These are phyloP conservation scores for Eubasilissa regina DNA, from an alignment of 1,140 invertebrate genomes.

Conservation along the genomic window DNA sequence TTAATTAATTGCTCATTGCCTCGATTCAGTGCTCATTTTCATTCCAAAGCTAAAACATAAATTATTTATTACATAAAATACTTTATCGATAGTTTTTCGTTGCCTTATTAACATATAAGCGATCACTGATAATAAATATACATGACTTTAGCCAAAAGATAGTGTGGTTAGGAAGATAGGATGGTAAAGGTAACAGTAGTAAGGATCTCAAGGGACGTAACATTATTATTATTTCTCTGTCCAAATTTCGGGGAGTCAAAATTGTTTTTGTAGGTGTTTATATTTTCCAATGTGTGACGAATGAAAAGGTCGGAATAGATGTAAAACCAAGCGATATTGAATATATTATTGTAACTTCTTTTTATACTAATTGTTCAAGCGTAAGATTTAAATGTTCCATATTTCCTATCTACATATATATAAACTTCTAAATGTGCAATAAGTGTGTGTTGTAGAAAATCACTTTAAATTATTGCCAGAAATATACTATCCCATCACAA, in stretches of 20 bases:
- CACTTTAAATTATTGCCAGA: constrained; percentile 56
- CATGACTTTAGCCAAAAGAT: constrained; percentile 37
- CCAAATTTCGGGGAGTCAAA: constrained; percentile 4
- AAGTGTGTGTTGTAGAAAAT: constrained; percentile 73
- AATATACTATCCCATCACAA: constrained; percentile 38
- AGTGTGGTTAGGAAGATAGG: constrained; percentile 10
- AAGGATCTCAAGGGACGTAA: constrained; percentile 57
- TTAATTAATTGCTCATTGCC: background rate
- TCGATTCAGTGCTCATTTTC: constrained; percentile 55
- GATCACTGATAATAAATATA: constrained; percentile 57
- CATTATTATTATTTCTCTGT: constrained; percentile 43
- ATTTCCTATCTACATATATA: constrained; percentile 52
- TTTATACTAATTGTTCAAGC: constrained; percentile 52
- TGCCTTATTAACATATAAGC: constrained; percentile 60
- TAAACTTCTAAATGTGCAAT: constrained; percentile 74
- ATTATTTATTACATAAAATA: constrained; percentile 58
- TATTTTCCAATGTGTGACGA: constrained; percentile 33
- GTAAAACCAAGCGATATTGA: constrained; percentile 58
- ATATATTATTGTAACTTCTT: constrained; percentile 32
- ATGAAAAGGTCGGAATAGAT: constrained; percentile 46
- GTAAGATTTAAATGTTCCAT: constrained; percentile 58
- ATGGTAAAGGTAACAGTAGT: constrained; percentile 40
- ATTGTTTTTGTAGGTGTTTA: constrained; percentile 26
- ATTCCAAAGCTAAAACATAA: constrained; percentile 58
- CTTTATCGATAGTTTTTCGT: constrained; percentile 59